Conservation (phyloP, 1,140 invertebrate genomes). For the Agraylea sexmaculata region DNA sequence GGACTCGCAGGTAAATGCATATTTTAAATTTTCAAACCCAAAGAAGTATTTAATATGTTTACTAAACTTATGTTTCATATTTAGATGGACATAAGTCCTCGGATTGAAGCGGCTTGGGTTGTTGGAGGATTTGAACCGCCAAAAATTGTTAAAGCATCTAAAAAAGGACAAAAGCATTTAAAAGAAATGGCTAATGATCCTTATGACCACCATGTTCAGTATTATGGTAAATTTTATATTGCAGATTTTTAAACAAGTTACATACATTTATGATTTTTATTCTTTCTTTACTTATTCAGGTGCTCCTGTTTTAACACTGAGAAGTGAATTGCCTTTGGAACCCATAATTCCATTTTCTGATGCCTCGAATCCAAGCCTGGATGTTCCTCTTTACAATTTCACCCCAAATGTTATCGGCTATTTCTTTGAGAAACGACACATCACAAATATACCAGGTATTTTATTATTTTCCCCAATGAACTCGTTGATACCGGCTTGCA, state of each 20-base stretch:
- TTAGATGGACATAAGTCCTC: slow-evolving; percentile 56
- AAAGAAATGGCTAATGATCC: slow-evolving; percentile 39
- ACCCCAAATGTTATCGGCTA: slow-evolving; percentile 48
- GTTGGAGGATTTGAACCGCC: slow-evolving; percentile 53
- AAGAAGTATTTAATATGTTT: slow-evolving; percentile 3
- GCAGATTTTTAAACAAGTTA: neutral
- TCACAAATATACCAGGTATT: slow-evolving; percentile 65
- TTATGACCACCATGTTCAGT: slow-evolving; percentile 53
- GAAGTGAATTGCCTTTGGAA: slow-evolving; percentile 49
- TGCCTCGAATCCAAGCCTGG: slow-evolving; percentile 40
- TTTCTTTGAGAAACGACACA: slow-evolving; percentile 40
- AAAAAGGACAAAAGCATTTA: slow-evolving; percentile 27
- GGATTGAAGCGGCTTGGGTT: slow-evolving; percentile 70
- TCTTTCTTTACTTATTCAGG: slow-evolving; percentile 28
- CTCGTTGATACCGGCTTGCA: no score
- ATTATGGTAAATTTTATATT: slow-evolving; percentile 33
- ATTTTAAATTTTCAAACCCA: slow-evolving; percentile 13
- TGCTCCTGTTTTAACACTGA: slow-evolving; percentile 49
- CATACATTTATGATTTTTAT: slow-evolving; percentile 2
- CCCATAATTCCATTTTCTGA: slow-evolving; percentile 47
- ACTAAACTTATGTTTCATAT: slow-evolving; percentile 3
- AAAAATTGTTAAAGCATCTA: slow-evolving; percentile 29
- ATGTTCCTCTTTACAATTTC: slow-evolving; percentile 43
- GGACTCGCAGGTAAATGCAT: slow-evolving; percentile 41
- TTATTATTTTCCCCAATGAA: no score